Conservation (phyloP, 2,113 vertebrate species). For the Sprattus sprattus region DNA sequence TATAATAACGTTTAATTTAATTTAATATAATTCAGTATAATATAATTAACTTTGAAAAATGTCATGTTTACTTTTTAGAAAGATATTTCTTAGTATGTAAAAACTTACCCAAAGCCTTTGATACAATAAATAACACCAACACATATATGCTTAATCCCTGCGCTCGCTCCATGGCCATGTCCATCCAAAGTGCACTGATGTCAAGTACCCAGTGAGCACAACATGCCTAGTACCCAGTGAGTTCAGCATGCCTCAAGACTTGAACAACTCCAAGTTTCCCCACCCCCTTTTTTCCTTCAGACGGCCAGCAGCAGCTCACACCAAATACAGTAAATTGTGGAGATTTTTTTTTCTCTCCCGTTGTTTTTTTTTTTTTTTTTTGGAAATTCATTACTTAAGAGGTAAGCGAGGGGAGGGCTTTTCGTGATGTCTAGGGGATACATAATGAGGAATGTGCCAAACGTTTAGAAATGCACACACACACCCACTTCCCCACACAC, state of each 20-base stretch:
- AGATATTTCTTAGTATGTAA: neutral
- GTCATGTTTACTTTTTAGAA: neutral
- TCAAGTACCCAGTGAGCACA: neutral
- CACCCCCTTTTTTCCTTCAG: constrained; percentile 3
- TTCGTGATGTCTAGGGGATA: neutral
- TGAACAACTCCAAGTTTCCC: neutral
- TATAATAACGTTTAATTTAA: neutral
- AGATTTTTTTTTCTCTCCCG: neutral
- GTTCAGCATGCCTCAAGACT: neutral
- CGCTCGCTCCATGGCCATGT: neutral
- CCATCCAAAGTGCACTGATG: neutral
- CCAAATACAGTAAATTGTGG: constrained; percentile 18
- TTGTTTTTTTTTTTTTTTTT: neutral
- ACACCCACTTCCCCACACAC: constrained; percentile 28
- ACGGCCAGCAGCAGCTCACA: neutral
- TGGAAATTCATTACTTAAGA: constrained; percentile 10
- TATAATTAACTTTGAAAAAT: neutral
- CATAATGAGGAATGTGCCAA: neutral
- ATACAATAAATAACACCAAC: neutral
- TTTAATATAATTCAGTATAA: neutral
- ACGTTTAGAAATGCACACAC: constrained; percentile 18
- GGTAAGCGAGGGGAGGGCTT: neutral
- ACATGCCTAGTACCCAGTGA: neutral
- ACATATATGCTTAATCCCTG: neutral
- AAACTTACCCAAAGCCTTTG: neutral